A percentile compares a stretch with the other conserved stretches of the same genome.
These are phyloP conservation scores for Drosophila melanica DNA, from an alignment of 1,140 invertebrate genomes.

Conservation along the genomic window DNA sequence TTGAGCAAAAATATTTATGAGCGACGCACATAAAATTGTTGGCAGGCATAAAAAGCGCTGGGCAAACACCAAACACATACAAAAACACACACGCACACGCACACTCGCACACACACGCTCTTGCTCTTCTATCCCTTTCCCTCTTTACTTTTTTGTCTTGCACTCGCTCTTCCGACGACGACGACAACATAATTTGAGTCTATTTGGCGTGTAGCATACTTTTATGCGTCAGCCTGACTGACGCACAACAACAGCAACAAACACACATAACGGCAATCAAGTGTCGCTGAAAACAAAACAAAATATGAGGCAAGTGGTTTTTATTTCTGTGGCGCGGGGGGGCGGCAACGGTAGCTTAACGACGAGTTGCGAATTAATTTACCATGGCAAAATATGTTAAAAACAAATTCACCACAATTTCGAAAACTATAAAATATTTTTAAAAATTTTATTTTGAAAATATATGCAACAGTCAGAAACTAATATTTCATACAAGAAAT, in stretches of 20 bases:
- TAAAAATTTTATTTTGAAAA: too few relatives aligned
- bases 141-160: not conserved
- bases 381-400: slow-evolving; percentile 19
- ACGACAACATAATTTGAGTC: slow-evolving; percentile 73
- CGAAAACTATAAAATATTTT: not conserved
- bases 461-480: too few relatives aligned
- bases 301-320: slow-evolving; percentile 6
- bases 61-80: slow-evolving; percentile 12
- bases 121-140: not conserved
- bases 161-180: slow-evolving; percentile 20
- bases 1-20: slow-evolving; percentile 80
- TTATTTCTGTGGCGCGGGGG: too few relatives aligned
- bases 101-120: not conserved
- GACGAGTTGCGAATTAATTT: slow-evolving; percentile 42
- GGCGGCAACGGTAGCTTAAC: slow-evolving; percentile 40
- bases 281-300: slow-evolving; percentile 73
- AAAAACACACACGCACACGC: slow-evolving; percentile 9
- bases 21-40: slow-evolving; percentile 56
- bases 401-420: slow-evolving; percentile 22
- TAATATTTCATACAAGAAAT: too few relatives aligned
- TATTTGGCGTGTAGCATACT: slow-evolving; percentile 71
- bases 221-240: slow-evolving; percentile 48
- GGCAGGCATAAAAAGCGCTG: slow-evolving; percentile 68
- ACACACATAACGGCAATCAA: slow-evolving; percentile 64
- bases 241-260: slow-evolving; percentile 26